Evolutionary conservation across 2,888 invertebrate species (phyloP), one percentile per base, ranked within the genome.

Genomic region (Caenorhabditis sulstoni): DNA sequence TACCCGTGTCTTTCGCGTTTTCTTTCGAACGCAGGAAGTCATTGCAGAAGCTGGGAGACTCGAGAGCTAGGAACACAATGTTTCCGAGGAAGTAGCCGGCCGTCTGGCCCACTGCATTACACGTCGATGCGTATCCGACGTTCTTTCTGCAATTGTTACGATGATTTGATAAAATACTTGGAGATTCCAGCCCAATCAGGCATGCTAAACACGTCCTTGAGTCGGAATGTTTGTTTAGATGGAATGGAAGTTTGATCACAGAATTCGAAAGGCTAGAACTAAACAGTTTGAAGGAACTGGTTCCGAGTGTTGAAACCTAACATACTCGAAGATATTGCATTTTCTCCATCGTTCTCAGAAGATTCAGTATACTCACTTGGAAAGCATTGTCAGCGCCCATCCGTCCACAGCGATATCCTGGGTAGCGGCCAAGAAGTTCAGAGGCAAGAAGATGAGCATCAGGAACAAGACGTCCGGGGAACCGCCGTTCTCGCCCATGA

Each of bases 401-500:
- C 99, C 99, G 92, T 99, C 99, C 0, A 99, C 98, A 16, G 97
- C 98, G 89, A 99, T 97, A 91, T 99, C 99, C 92, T 99, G 99
- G 1, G 99, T 99, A 1, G 99, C 98, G 5, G 98, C 98, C 87
- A 99, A 92, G 90, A 98, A 97, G 90, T 97, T 98, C 3, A 99
- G 92, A 67, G 94, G 92, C 90, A 98, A 95, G 92, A 99, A 99
- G 74, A 95, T 92, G 14, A 93, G 89, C 0, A 97, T 97, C 29
- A 99, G 92, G 58, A 94, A 91, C 71, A 92, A 93, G 85, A 96
- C 94, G 87, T 94, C 94, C 0, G 95, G 86, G 9, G 68, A 66
- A 22, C 57, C 68, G 1, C 71, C 71, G 49, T 87, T 85, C 35
- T 87, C 85, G 35, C 90, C 90, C 79, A 90, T 82, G 18, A 90